A percentile compares a stretch with the other conserved stretches of the same genome.
These are phyloP conservation scores for Nesoenas mayeri DNA, from an alignment of 2,113 vertebrate species.

Conservation along the genomic window DNA sequence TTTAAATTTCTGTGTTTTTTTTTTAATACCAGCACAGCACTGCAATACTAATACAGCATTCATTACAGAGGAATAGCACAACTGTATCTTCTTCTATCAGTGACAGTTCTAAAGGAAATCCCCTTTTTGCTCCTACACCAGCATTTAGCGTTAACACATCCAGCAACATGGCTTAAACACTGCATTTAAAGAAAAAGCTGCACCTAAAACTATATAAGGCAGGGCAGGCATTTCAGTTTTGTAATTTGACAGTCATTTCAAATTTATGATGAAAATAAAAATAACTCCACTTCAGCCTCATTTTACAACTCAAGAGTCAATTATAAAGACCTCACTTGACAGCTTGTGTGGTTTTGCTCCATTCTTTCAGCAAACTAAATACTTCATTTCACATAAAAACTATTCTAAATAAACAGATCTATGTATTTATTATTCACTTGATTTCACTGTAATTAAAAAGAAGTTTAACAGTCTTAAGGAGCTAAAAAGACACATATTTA, in stretches of 20 bases:
- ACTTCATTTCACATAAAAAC: background rate
- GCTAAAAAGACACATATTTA: background rate
- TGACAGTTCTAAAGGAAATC: background rate
- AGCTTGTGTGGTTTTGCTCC: background rate
- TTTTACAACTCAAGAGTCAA: background rate
- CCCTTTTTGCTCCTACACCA: background rate
- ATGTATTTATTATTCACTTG: background rate
- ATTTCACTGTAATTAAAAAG: background rate
- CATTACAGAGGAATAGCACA: background rate
- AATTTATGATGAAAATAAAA: background rate
- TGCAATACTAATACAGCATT: background rate
- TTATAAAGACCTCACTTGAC: background rate
- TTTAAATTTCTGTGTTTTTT: background rate
- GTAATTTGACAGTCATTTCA: background rate
- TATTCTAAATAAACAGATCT: background rate
- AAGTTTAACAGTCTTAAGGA: background rate
- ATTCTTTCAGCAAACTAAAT: background rate
- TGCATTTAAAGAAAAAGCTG: background rate
- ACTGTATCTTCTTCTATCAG: background rate
- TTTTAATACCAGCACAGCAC: background rate
- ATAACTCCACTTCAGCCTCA: background rate
- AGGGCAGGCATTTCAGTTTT: background rate
- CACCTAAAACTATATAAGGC: background rate
- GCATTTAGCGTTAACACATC: background rate
- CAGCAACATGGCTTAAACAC: background rate